Percentiles rank a stretch among this genome's conserved stretches.
Conservation (phyloP, 2,113 vertebrate genomes). For the Zapornia atra region DNA sequence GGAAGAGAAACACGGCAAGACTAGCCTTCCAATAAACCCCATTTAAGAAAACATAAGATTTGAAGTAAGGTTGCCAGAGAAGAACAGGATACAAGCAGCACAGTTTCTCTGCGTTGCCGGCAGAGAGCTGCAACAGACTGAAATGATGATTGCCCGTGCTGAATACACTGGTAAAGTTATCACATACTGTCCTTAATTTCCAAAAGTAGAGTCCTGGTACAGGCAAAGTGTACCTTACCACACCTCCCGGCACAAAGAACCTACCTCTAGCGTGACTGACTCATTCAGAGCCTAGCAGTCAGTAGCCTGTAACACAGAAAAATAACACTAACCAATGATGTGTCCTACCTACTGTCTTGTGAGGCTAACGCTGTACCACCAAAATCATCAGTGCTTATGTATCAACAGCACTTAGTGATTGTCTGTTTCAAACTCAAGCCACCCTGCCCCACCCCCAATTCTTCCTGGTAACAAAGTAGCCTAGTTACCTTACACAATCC, state of each 20-base stretch:
- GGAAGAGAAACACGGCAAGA: not conserved
- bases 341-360: not conserved
- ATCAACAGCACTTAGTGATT: not conserved
- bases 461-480: not conserved
- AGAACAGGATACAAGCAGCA: not conserved
- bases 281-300: not conserved
- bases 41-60: not conserved
- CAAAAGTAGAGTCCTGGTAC: not conserved
- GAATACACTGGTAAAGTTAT: not conserved
- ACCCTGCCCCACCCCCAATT: too few species aligned
- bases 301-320: not conserved
- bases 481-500: fast-evolving
- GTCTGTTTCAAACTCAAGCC: not conserved
- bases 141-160: not conserved
- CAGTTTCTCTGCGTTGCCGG: not conserved
- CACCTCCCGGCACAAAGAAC: not conserved
- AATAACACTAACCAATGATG: not conserved
- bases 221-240: not conserved
- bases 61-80: not conserved
- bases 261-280: not conserved
- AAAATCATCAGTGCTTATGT: not conserved
- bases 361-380: not conserved
- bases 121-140: not conserved
- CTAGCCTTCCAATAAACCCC: not conserved
- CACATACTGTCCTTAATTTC: not conserved